Evolutionary conservation across 2,888 invertebrate genomes (phyloP).

Genomic region (Cosmopolites sordidus): DNA sequence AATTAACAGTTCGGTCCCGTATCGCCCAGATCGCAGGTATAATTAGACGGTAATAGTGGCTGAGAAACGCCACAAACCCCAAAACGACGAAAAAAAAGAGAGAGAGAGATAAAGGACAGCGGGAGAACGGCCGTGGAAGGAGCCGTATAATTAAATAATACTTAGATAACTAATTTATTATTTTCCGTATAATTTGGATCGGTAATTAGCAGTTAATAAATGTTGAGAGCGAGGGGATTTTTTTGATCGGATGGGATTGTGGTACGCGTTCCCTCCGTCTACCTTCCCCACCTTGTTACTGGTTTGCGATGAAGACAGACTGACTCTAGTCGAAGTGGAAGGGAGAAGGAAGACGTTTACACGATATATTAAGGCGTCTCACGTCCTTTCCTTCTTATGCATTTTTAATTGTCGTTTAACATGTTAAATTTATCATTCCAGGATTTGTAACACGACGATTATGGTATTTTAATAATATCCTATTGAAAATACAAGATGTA

Average conservation of each 20-base stretch:
- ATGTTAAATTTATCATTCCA: no score
- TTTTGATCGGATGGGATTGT: neutral
- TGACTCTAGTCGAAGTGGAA: no score
- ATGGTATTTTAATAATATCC: no score
- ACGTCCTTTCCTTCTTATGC: no score
- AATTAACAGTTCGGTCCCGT: slow-evolving; percentile 1
- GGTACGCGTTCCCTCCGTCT: neutral
- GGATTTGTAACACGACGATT: no score
- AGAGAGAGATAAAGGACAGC: neutral
- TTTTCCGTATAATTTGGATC: slow-evolving; percentile 47
- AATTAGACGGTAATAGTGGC: neutral
- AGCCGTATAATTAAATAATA: slow-evolving; percentile 47
- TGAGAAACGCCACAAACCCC: neutral
- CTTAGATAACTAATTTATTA: slow-evolving; percentile 49
- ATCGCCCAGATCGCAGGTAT: neutral
- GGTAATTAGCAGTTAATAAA: slow-evolving; percentile 43
- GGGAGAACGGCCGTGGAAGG: neutral
- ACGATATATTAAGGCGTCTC: no score
- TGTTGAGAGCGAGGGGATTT: slow-evolving; percentile 23
- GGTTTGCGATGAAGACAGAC: no score
- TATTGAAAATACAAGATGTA: no score
- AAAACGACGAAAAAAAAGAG: neutral
- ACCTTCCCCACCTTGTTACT: neutral
- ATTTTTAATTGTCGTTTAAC: no score
- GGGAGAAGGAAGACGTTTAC: no score